phyloP scores from a whole-genome alignment of 2,888 invertebrate genomes.

The Pyrocoelia pectoralis region DNA sequence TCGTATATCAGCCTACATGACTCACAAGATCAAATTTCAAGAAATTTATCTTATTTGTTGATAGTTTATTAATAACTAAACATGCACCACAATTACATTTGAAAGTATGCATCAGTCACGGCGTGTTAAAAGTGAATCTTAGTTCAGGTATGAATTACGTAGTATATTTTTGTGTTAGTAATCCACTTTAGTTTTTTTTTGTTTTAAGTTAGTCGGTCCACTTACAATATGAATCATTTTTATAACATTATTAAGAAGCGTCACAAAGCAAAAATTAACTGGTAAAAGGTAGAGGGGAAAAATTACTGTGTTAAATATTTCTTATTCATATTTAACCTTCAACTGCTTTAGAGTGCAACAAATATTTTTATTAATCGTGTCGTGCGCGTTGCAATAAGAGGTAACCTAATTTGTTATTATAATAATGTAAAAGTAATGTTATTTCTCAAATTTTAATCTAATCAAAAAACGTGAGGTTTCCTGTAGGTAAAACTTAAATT shows the following conservation, averaged over 20 bases:
- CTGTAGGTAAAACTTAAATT: not conserved
- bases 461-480: not conserved
- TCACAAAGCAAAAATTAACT: constrained; percentile 10
- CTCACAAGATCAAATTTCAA: constrained; percentile 10
- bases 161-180: not conserved
- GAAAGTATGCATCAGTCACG: not conserved
- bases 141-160: not conserved
- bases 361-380: not conserved
- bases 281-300: not conserved
- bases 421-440: not conserved
- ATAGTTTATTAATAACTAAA: constrained; percentile 11
- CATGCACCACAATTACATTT: constrained; percentile 3
- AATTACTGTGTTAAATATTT: not conserved
- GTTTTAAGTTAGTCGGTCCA: not conserved
- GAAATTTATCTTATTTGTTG: constrained; percentile 14
- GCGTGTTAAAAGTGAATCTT: constrained; percentile 5
- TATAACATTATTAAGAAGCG: not conserved
- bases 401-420: not conserved
- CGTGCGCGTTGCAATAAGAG: not conserved
- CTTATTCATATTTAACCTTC: constrained; percentile 4
- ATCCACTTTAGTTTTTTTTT: not conserved
- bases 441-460: not conserved
- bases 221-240: not conserved
- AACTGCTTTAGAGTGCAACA: not conserved
- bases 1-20: constrained; percentile 7